Base-by-base conservation (phyloP, 2,797 vertebrate species). In the Staurois parvus region DNA sequence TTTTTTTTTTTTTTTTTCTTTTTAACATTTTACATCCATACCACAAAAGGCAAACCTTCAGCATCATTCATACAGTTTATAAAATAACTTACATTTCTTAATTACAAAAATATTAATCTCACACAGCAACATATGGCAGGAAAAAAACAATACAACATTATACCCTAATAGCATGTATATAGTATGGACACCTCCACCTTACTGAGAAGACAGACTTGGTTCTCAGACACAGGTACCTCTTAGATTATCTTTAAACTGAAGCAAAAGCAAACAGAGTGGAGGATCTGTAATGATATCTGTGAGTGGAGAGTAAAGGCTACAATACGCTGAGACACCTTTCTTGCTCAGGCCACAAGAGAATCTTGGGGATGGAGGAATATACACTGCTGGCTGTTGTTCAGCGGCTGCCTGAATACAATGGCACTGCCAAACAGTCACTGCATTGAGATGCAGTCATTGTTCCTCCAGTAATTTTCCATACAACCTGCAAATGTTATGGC, bases 101-200 rank as follows among this genome's bases (percentile, higher is more conserved):
- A 85, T 85, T 85, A 85, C 84, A 79, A 85, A n/a, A 79, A 52
- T 34, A 52, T 67, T 82, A 42, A 74, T 66, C 11, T 64, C n/a
- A 67, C 11, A 40, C 67, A 70, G 64, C 73, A 45, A 12, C 34
- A 66, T 48, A 37, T 21, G 30, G n/a, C 12, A 24, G 30, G 45
- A 2, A 77, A 37, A 40, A 76, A 40, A 73, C 21, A 19, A 56
- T 0, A 24, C 9, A 0, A 24, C 52, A 59, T 3, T 40, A 15
- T 7, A 67, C 3, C 48, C 67, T n/a, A n/a, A 78, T n/a, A n/a
- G 19, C 26, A 72, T 11, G 28, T 21, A 59, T 17, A 15, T 26
- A 30, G 9, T 48, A 48, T 32, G 24, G 11, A 69, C 13, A 37
- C 37, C 17, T 56, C 15, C 15, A 37, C 2, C 5, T 69, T 26